These are phyloP conservation scores for Podotricha telesiphe DNA, from an alignment of 2,888 invertebrate genomes.

Conservation along the genomic window DNA sequence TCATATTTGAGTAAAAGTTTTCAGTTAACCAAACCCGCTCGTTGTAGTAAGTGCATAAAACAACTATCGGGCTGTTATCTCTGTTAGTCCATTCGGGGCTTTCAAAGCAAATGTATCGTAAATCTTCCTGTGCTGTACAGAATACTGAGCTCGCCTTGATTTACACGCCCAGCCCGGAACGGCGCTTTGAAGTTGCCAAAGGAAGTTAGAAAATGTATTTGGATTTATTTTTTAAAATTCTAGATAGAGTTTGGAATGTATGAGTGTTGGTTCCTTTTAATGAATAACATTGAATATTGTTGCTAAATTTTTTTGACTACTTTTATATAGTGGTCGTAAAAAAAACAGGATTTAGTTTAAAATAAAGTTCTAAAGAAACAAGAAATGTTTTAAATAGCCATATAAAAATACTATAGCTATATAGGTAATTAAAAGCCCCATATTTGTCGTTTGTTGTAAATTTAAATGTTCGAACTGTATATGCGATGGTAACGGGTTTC, in stretches of 20 bases:
- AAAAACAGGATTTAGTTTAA: too few species aligned
- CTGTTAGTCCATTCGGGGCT: slow-evolving; percentile 36
- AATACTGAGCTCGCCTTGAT: slow-evolving; percentile 11
- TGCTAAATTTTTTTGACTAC: neutral
- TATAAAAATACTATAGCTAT: too few species aligned
- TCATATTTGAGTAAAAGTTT: neutral
- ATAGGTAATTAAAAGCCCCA: too few species aligned
- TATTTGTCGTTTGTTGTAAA: too few species aligned
- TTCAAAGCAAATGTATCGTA: slow-evolving; percentile 41
- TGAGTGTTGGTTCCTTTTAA: neutral
- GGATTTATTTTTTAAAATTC: neutral
- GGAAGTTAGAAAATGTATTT: slow-evolving; percentile 2
- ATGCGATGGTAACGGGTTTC: too few species aligned
- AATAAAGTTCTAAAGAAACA: too few species aligned
- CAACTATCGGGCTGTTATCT: slow-evolving; percentile 29
- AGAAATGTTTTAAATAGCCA: too few species aligned
- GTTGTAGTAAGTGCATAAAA: slow-evolving; percentile 18
- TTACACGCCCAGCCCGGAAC: slow-evolving; percentile 5
- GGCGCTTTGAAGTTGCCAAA: slow-evolving; percentile 2
- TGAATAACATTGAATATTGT: neutral
- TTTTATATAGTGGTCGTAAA: too few species aligned
- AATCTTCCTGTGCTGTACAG: slow-evolving; percentile 32
- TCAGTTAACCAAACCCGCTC: slow-evolving; percentile 1
- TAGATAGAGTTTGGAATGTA: neutral
- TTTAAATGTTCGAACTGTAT: too few species aligned